Evolutionary conservation across 2,888 invertebrate genomes (phyloP).

Genomic region (Microctonus hyperodae): DNA sequence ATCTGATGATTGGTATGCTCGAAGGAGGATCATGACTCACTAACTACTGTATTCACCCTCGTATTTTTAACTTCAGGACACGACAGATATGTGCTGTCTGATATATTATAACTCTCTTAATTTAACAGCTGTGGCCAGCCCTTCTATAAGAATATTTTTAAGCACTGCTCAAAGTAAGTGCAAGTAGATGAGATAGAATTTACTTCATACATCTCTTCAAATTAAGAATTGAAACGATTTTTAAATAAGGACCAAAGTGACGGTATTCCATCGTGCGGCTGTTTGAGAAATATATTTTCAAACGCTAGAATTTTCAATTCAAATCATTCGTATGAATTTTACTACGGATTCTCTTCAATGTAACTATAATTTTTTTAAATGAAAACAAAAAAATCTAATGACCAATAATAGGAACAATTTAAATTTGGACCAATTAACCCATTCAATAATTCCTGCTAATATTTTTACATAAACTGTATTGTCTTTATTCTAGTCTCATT

Average conservation of each 20-base stretch:
- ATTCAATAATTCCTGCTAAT: slow-evolving; percentile 7
- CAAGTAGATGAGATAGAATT: not conserved
- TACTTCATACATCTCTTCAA: not conserved
- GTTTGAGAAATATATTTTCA: slow-evolving; percentile 28
- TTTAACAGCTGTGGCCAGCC: not conserved
- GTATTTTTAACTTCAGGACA: not conserved
- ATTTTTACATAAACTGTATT: not conserved
- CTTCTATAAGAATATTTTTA: not conserved
- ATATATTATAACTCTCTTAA: not conserved
- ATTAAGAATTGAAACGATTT: not conserved
- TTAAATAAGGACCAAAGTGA: slow-evolving; percentile 26
- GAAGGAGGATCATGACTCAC: not conserved
- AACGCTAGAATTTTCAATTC: slow-evolving; percentile 3
- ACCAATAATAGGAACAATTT: slow-evolving; percentile 22
- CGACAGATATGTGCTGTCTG: not conserved
- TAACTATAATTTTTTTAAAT: not conserved
- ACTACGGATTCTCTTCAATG: not conserved
- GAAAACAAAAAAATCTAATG: not conserved
- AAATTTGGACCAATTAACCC: slow-evolving; percentile 28
- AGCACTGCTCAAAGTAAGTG: not conserved
- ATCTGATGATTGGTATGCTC: not conserved
- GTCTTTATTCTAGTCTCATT: not conserved
- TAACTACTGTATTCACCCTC: not conserved
- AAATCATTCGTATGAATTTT: not conserved
- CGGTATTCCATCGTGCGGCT: slow-evolving; percentile 16